phyloP scores from a whole-genome alignment of 2,797 vertebrate species.

The Discoglossus pictus region DNA sequence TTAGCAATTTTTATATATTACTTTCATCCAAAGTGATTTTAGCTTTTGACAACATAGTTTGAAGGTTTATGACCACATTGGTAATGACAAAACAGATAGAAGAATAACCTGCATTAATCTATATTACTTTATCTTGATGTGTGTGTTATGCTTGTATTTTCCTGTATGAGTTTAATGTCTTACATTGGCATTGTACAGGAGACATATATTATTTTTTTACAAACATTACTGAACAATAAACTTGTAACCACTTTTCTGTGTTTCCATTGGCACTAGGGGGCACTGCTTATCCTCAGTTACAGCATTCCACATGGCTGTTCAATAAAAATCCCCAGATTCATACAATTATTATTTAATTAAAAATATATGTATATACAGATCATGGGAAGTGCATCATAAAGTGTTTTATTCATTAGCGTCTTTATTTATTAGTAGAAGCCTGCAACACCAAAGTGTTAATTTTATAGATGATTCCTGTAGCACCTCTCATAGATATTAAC shows the following conservation, averaged over 20 bases:
- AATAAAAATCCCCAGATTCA: conserved; percentile 69
- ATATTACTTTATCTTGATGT: no score
- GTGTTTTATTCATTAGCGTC: conserved; percentile 56
- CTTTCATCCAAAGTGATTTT: no score
- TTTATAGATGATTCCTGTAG: conserved; percentile 42
- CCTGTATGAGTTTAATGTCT: neutral
- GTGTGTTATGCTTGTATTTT: neutral
- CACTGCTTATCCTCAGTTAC: conserved; percentile 94
- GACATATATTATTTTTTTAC: no score
- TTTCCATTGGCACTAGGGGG: conserved; percentile 93
- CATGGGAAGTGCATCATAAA: conserved; percentile 56
- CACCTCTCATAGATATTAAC: conserved; percentile 47
- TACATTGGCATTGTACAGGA: neutral
- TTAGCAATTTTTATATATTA: no score
- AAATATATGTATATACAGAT: conserved; percentile 52
- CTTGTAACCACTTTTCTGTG: conserved; percentile 60
- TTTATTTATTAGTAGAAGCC: conserved; percentile 57
- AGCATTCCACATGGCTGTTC: conserved; percentile 62
- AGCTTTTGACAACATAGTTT: no score
- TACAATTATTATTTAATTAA: conserved; percentile 78
- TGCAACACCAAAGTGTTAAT: conserved; percentile 55
- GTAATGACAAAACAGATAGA: no score
- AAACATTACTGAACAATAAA: no score
- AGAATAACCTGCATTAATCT: no score
- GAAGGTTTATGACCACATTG: no score